phyloP scores from a whole-genome alignment of 2,797 vertebrate genomes.

The Helicolenus hilgendorfi region DNA sequence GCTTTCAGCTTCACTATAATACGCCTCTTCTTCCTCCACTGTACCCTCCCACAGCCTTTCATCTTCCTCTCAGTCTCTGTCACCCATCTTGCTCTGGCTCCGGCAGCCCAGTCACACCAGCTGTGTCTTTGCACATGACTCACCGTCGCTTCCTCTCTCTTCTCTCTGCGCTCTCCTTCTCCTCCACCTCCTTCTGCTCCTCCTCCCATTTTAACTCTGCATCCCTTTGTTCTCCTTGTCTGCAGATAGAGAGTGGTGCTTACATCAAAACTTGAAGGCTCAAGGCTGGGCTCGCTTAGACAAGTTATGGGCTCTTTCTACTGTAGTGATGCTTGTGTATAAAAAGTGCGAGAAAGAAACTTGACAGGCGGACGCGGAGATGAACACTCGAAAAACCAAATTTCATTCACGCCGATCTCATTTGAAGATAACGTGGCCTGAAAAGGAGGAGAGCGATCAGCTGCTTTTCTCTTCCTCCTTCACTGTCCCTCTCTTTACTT shows the following conservation, averaged over 20 bases:
- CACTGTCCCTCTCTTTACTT: slow-evolving; percentile 74
- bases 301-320: slow-evolving; percentile 22
- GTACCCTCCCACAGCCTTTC: slow-evolving; percentile 70
- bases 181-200: not conserved
- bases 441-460: slow-evolving; percentile 62
- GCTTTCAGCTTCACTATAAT: slow-evolving; percentile 74
- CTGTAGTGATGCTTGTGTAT: slow-evolving; percentile 13
- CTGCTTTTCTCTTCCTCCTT: slow-evolving; percentile 61
- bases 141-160: slow-evolving; percentile 45
- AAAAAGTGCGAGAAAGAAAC: slow-evolving; percentile 12
- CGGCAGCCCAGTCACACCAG: slow-evolving; percentile 72
- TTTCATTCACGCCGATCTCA: slow-evolving; percentile 54
- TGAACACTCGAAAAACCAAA: slow-evolving; percentile 40
- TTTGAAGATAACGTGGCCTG: slow-evolving; percentile 60
- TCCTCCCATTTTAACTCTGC: slow-evolving; percentile 31
- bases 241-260: slow-evolving; percentile 55
- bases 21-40: slow-evolving; percentile 53
- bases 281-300: slow-evolving; percentile 45
- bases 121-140: slow-evolving; percentile 75
- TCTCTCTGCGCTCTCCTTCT: not conserved
- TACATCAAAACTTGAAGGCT: slow-evolving; percentile 54
- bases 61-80: slow-evolving; percentile 71
- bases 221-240: slow-evolving; percentile 26
- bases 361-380: slow-evolving; percentile 27
- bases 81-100: slow-evolving; percentile 72